A percentile compares a stretch with the other conserved stretches of the same genome.
phyloP scores from a whole-genome alignment of 1,140 invertebrate genomes.

The Caerostris darwini region DNA sequence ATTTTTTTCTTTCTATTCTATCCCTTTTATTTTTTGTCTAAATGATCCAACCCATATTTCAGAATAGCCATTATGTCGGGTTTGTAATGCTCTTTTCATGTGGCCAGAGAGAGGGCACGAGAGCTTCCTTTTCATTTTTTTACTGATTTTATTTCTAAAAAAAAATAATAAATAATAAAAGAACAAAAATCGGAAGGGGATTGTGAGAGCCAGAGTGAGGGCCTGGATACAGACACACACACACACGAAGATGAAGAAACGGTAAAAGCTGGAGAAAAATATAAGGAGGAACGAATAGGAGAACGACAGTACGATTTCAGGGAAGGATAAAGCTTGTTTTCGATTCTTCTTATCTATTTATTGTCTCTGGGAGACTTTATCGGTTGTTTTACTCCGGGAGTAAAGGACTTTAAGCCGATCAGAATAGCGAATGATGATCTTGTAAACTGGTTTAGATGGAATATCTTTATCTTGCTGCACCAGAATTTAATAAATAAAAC shows the following conservation, averaged over 20 bases:
- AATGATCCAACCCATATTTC: slow-evolving; percentile 76
- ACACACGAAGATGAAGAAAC: neutral
- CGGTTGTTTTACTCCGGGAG: slow-evolving; percentile 50
- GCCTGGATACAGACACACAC: neutral
- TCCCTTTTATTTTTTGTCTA: slow-evolving; percentile 35
- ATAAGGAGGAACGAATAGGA: slow-evolving; percentile 12
- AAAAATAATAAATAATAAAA: neutral
- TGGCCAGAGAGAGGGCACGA: slow-evolving; percentile 36
- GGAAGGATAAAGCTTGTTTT: slow-evolving; percentile 69
- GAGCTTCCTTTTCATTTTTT: slow-evolving; percentile 11
- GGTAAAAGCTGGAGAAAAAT: slow-evolving; percentile 1
- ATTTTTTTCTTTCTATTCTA: slow-evolving; percentile 5
- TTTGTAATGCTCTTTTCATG: slow-evolving; percentile 76
- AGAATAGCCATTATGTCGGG: slow-evolving; percentile 76
- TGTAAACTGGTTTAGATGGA: slow-evolving; percentile 74
- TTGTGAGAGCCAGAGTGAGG: neutral
- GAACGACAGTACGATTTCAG: slow-evolving; percentile 65
- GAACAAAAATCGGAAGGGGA: slow-evolving; percentile 62
- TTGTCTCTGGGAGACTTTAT: slow-evolving; percentile 72
- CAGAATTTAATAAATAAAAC: slow-evolving; percentile 77
- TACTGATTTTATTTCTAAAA: neutral
- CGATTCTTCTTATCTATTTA: slow-evolving; percentile 69
- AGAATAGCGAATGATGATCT: slow-evolving; percentile 74
- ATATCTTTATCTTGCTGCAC: slow-evolving; percentile 8
- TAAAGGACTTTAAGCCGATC: slow-evolving; percentile 70